Conservation (phyloP, 2,797 vertebrate genomes). For the Tympanoctomys barrerae region DNA sequence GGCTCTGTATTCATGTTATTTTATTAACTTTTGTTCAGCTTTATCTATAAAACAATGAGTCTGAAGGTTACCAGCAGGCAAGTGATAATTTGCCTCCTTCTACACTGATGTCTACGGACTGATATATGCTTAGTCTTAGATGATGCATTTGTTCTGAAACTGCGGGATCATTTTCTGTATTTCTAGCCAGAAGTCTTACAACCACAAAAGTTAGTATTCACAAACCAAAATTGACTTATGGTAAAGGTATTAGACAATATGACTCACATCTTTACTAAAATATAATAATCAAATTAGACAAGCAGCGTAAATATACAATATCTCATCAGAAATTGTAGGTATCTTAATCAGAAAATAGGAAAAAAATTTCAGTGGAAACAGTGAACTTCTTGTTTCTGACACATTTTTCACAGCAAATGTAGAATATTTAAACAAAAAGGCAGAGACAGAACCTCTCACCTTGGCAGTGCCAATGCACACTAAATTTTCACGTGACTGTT, state of each 20-base stretch:
- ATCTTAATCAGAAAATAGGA: conserved; percentile 16
- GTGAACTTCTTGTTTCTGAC: neutral
- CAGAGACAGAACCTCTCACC: neutral
- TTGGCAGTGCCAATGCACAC: conserved; percentile 36
- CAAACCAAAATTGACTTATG: neutral
- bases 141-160: neutral
- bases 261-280: neutral
- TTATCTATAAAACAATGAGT: neutral
- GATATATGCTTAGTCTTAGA: neutral
- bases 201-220: neutral
- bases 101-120: neutral
- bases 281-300: neutral
- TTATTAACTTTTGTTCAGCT: neutral
- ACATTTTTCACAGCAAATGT: conserved; percentile 35
- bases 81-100: neutral
- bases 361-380: conserved; percentile 33
- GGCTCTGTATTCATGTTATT: neutral
- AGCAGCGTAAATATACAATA: neutral
- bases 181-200: neutral
- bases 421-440: conserved; percentile 2
- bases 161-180: neutral
- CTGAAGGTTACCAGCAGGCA: neutral
- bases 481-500: conserved; percentile 34
- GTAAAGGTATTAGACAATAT: neutral
- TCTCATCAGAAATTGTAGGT: neutral